Conservation (phyloP, 2,113 vertebrate genomes). For the Otis tarda region DNA sequence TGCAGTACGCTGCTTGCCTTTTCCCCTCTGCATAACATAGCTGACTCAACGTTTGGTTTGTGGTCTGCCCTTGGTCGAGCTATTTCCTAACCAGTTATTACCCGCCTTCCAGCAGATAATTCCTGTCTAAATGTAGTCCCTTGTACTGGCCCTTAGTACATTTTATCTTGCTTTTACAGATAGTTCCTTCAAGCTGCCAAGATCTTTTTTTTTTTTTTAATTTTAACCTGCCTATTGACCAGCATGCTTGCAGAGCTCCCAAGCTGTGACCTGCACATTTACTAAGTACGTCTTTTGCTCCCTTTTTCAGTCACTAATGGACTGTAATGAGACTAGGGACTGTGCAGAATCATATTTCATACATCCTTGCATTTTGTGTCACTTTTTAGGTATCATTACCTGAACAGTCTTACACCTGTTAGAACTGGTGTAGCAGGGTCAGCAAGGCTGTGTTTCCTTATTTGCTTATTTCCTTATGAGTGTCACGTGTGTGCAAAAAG, state of each 20-base stretch:
- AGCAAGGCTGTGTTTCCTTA: neutral
- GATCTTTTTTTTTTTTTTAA: neutral
- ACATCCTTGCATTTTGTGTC: neutral
- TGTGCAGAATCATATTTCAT: neutral
- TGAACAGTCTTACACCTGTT: neutral
- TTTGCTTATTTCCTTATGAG: neutral
- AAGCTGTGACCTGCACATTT: neutral
- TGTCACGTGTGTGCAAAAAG: neutral
- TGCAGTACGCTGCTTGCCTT: neutral
- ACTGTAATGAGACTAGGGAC: neutral
- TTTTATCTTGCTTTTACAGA: neutral
- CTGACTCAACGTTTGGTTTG: neutral
- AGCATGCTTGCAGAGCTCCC: neutral
- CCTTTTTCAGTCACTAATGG: neutral
- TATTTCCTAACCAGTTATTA: neutral
- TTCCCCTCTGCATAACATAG: neutral
- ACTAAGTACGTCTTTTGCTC: neutral
- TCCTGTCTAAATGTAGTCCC: neutral
- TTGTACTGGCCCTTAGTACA: neutral
- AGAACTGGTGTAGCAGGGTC: neutral
- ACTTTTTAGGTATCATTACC: neutral
- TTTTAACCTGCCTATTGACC: neutral
- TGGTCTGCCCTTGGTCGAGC: neutral
- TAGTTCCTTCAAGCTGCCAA: neutral
- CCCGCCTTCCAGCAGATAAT: neutral